Base-by-base conservation (phyloP, 2,113 vertebrate genomes). In the Planiliza haematocheilus region DNA sequence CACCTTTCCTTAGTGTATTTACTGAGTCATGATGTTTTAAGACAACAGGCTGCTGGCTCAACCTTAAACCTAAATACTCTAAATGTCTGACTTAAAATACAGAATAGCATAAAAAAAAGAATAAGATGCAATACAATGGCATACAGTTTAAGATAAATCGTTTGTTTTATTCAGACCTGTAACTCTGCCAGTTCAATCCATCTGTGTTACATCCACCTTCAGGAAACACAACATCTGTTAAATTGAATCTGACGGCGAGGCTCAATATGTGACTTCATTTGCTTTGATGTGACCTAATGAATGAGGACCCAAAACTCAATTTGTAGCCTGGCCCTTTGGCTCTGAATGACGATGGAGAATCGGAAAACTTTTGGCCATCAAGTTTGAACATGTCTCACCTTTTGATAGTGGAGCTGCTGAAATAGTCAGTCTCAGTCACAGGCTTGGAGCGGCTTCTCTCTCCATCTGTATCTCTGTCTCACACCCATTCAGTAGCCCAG, bases 371-470 rank as follows among this genome's bases (percentile, higher is more conserved):
- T 63, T 79, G 71, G 67, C 21, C 67, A 58, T 16, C 17, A 5
- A 67, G 59, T 20, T 46, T 74, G 64, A 68, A 53, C 10, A 11
- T 50, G 51, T 20, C 48, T 78, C 56, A 76, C 55, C 18, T 53
- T 57, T 68, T 63, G 45, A 38, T 53, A 41, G 16, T 65, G 48
- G 7, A 50, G 18, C 41, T 2, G 24, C 43, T 73, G 45, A 61
- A 41, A 86, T 57, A 83, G 37, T 85, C 73, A 81, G 39, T 49
- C 43, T 79, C 45, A 24, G 7, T 57, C 51, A 24, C 7, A 55
- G 5, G 62, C 67, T 16, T 41, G 16, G 11, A 55, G 52, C 42
- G 75, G 17, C 42, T 42, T 4, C 1, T 57, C 52, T 55, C 17
- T 18, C 18, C 59, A 24, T 34, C 12, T 8, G 30, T 48, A 7